Conservation (phyloP, 2,113 vertebrate species). For the Saccopteryx leptura region DNA sequence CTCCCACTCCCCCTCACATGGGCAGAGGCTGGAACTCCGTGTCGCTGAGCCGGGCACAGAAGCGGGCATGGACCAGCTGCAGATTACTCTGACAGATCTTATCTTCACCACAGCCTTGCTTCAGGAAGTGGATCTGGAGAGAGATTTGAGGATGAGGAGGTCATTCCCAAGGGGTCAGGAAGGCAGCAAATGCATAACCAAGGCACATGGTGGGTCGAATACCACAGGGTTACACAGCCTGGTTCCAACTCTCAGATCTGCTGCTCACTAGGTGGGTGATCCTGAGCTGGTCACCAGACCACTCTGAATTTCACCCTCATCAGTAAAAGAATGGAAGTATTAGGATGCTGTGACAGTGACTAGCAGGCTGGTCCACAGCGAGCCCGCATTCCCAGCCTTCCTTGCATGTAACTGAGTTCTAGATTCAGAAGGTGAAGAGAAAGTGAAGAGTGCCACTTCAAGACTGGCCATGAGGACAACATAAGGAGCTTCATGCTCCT, state of each 20-base stretch:
- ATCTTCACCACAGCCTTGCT: slow-evolving; percentile 95
- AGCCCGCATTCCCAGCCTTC: neutral
- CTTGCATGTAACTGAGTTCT: neutral
- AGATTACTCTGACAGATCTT: slow-evolving; percentile 98
- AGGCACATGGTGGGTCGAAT: neutral
- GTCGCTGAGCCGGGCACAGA: slow-evolving; percentile 89
- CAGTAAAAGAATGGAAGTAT: neutral
- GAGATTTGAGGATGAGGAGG: neutral
- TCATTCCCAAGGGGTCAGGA: neutral
- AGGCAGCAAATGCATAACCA: neutral
- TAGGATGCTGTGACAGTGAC: accelerated
- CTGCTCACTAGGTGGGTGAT: neutral
- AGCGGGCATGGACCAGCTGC: slow-evolving; percentile 90
- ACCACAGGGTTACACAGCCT: neutral
- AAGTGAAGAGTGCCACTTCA: neutral
- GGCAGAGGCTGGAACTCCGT: slow-evolving; percentile 93
- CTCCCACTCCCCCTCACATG: slow-evolving; percentile 85
- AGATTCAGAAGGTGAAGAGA: neutral
- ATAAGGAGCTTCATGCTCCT: neutral
- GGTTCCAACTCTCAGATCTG: neutral
- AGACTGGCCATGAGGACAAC: accelerated
- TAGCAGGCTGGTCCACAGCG: neutral
- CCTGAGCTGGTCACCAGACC: neutral
- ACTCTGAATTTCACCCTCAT: neutral
- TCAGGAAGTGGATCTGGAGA: slow-evolving; percentile 94